Evolutionary conservation across 1,140 invertebrate species (phyloP), one percentile per base, ranked within the genome.

Genomic region (Diprion similis): DNA sequence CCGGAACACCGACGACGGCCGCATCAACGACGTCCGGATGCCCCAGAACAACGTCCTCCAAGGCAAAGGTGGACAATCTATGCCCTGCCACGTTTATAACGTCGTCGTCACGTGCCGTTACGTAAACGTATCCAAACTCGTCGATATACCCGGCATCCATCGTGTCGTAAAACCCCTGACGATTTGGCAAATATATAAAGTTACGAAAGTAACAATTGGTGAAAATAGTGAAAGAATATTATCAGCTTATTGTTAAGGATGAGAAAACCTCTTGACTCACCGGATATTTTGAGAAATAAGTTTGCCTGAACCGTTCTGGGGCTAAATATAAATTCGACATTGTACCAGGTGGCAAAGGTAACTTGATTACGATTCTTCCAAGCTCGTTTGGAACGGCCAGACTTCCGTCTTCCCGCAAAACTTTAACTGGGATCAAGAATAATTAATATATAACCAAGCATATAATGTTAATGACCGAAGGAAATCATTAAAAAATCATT

Each of bases 41-140:
- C 11, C 93, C 90, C 10, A 98, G 82, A 10, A 98, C 91, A 0
- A 97, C 95, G 85, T 98, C 96, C 84, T 98, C 97, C 10, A 99
- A 83, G 0, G 95, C 95, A 1, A 94, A 92, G 0, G 96, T 97
- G 0, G 95, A 97, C 11, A 99, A 87, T 66, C 97, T 89, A 82
- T 98, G 96, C 0, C 97, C 97, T 2, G 97, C 95, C 0, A 98
- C 96, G 82, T 98, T 98, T 72, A 99, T 98, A n/a, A 99, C 93
- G 85, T 99, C 97, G 87, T 99, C 97, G 72, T 95, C 95, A 24
- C 97, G 89, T 0, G 96, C 94, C 46, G 96, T 95, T 0, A 98
- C 95, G 81, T 94, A 95, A 1, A 98, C 90, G 73, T 96, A 95
- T 6, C 96, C 96, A 75, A 93, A 92, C 70, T 94, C 91, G 80